Conservation (phyloP, 1,140 invertebrate genomes). For the Solenopsis fugax region DNA sequence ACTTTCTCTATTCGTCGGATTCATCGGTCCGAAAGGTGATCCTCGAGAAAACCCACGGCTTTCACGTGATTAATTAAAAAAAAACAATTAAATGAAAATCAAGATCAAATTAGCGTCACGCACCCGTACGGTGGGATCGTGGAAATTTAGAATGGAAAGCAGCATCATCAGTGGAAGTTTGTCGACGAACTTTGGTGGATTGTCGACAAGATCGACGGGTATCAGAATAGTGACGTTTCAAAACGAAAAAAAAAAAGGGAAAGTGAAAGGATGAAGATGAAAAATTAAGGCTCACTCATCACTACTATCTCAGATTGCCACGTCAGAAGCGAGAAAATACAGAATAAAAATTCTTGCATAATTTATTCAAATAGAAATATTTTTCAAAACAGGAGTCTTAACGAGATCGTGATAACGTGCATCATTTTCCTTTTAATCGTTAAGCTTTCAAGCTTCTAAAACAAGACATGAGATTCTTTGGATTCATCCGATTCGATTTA, state of each 20-base stretch:
- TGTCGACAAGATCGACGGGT: no score
- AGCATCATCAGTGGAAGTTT: not conserved
- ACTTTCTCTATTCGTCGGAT: constrained; percentile 33
- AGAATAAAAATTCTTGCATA: not conserved
- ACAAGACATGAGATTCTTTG: not conserved
- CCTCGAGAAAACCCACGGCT: not conserved
- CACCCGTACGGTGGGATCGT: not conserved
- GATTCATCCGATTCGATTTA: not conserved
- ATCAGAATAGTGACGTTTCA: not conserved
- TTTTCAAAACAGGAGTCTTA: no score
- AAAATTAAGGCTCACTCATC: no score
- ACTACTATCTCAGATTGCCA: no score
- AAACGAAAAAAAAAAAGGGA: no score
- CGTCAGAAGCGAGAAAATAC: no score
- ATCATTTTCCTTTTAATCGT: not conserved
- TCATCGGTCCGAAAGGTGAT: not conserved
- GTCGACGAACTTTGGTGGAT: not conserved
- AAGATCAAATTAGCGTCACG: not conserved
- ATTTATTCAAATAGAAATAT: no score
- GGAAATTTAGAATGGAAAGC: not conserved
- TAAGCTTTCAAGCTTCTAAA: not conserved
- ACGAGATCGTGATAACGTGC: not conserved
- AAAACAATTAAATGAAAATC: not conserved
- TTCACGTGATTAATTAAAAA: constrained; percentile 23
- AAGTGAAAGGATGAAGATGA: no score